Conservation (phyloP, 2,113 vertebrate species). For the Sturnus vulgaris region DNA sequence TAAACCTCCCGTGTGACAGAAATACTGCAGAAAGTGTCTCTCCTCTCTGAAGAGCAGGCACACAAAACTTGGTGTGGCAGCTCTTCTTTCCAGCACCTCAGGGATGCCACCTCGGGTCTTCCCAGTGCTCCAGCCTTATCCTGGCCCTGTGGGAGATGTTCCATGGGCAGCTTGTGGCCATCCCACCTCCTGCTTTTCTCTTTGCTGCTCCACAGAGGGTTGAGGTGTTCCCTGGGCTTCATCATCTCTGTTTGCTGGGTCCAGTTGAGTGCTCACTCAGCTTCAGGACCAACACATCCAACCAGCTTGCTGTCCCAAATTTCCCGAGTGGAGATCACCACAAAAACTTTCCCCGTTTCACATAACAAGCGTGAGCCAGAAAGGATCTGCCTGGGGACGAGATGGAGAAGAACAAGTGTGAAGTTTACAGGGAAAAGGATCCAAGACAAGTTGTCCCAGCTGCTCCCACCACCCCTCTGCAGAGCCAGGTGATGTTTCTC, state of each 20-base stretch:
- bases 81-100: not conserved
- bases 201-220: not conserved
- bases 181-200: not conserved
- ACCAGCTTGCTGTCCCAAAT: not conserved
- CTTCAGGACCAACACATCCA: not conserved
- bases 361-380: accelerated
- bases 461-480: not conserved
- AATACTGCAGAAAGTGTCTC: not conserved
- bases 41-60: not conserved
- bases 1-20: not conserved
- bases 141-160: not conserved
- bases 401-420: not conserved
- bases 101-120: not conserved
- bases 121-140: not conserved
- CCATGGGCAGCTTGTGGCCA: not conserved
- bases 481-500: not conserved
- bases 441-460: not conserved
- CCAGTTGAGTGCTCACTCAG: not conserved
- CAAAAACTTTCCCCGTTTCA: not conserved
- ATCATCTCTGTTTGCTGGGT: not conserved
- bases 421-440: not conserved
- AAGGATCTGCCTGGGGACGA: not conserved
- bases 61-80: not conserved
- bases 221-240: not conserved
- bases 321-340: not conserved